phyloP scores from a whole-genome alignment of 2,888 invertebrate genomes.

The Adela reaumurella region DNA sequence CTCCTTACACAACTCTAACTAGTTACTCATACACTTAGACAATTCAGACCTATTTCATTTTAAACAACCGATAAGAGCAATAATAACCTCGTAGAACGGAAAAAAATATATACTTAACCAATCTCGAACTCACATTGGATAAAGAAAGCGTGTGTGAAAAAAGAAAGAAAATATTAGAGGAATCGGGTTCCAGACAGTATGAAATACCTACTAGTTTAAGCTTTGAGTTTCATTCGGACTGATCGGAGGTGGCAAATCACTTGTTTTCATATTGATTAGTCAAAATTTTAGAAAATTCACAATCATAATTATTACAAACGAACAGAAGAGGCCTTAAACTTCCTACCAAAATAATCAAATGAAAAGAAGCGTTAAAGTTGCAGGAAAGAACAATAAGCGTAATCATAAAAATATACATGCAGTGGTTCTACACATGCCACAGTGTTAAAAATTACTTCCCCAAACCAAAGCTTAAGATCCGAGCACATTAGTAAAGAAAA shows the following conservation, averaged over 20 bases:
- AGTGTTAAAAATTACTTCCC: background rate
- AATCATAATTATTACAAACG: background rate
- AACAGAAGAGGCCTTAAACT: background rate
- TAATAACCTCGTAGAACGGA: no score
- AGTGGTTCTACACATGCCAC: background rate
- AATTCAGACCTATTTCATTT: no score
- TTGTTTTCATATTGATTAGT: background rate
- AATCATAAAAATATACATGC: background rate
- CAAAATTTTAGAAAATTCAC: background rate
- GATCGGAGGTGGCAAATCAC: background rate
- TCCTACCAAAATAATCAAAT: background rate
- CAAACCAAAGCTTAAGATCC: background rate
- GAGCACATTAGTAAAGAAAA: background rate
- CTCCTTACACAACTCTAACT: background rate
- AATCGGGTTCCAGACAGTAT: no score
- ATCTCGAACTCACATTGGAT: no score
- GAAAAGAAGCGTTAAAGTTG: background rate
- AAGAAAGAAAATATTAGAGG: no score
- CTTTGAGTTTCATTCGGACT: no score
- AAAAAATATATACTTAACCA: no score
- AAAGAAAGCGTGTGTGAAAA: no score
- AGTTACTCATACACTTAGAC: no score
- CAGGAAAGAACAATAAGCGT: background rate
- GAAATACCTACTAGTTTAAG: no score
- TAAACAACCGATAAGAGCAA: no score